Conservation (phyloP, 2,113 vertebrate species). For the Grallaria varia region DNA sequence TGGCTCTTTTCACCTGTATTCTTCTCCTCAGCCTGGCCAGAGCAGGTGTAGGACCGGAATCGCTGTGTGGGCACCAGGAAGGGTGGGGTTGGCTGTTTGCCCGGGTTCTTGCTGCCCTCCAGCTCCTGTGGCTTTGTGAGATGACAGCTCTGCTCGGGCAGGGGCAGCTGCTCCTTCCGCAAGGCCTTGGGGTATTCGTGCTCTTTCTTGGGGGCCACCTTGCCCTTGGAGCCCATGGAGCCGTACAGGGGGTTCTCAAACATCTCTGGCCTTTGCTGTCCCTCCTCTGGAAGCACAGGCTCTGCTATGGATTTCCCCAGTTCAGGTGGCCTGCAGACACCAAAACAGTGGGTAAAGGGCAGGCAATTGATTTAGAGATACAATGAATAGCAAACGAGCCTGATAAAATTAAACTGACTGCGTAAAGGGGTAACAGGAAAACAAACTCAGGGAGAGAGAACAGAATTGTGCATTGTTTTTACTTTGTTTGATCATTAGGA, state of each 20-base stretch:
- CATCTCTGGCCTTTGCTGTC: slow-evolving; percentile 81
- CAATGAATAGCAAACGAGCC: not conserved
- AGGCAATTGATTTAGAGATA: not conserved
- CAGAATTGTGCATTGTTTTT: not conserved
- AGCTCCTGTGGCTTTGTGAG: slow-evolving; percentile 75
- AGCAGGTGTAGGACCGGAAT: slow-evolving; percentile 87
- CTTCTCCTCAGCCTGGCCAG: slow-evolving; percentile 66
- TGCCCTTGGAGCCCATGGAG: slow-evolving; percentile 71
- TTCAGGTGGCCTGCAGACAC: slow-evolving; percentile 39
- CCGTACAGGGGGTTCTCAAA: slow-evolving; percentile 95
- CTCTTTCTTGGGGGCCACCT: slow-evolving; percentile 72
- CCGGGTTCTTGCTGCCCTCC: slow-evolving; percentile 61
- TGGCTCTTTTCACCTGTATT: slow-evolving; percentile 55
- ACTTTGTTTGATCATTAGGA: not conserved
- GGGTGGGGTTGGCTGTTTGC: slow-evolving; percentile 51
- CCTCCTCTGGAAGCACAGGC: slow-evolving; percentile 63
- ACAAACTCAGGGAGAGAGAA: not conserved
- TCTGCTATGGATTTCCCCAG: slow-evolving; percentile 53
- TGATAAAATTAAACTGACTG: not conserved
- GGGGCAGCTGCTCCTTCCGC: slow-evolving; percentile 72
- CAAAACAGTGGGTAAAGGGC: not conserved
- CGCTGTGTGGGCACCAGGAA: slow-evolving; percentile 78
- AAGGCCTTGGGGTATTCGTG: slow-evolving; percentile 69
- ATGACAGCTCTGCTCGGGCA: slow-evolving; percentile 68
- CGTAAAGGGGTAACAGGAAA: not conserved